Conservation (phyloP, 1,140 invertebrate species). For the Leucophenga varia region DNA sequence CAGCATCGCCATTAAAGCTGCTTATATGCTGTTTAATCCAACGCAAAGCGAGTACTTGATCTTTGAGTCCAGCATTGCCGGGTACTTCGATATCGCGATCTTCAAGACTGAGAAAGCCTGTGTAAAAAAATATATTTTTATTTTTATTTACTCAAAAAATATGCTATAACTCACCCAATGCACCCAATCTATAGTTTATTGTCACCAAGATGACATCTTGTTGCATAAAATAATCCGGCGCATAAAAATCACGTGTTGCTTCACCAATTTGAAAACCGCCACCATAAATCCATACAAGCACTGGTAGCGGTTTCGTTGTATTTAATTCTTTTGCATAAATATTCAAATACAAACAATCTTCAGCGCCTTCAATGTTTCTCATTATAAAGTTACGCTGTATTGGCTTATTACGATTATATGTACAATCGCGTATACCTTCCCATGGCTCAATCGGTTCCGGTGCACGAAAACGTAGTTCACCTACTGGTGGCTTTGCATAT, state of each 20-base stretch:
- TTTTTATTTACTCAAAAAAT: not conserved
- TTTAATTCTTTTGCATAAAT: slow-evolving; percentile 37
- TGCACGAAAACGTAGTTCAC: slow-evolving; percentile 64
- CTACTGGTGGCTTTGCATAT: slow-evolving; percentile 67
- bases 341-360: slow-evolving; percentile 50
- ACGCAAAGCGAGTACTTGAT: slow-evolving; percentile 58
- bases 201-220: slow-evolving; percentile 67
- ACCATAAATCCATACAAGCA: slow-evolving; percentile 73
- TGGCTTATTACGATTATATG: slow-evolving; percentile 24
- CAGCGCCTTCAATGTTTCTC: slow-evolving; percentile 30
- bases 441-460: slow-evolving; percentile 60
- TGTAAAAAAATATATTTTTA: not conserved
- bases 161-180: slow-evolving; percentile 55
- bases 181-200: slow-evolving; percentile 69
- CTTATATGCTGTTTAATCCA: slow-evolving; percentile 68
- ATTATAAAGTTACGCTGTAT: slow-evolving; percentile 33
- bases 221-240: slow-evolving; percentile 64
- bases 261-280: slow-evolving; percentile 64
- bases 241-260: slow-evolving; percentile 55
- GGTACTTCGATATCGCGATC: slow-evolving; percentile 48
- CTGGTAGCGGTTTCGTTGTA: slow-evolving; percentile 56
- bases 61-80: slow-evolving; percentile 54
- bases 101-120: slow-evolving; percentile 47
- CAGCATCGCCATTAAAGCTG: slow-evolving; percentile 58
- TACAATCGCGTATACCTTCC: slow-evolving; percentile 57